phyloP scores from a whole-genome alignment of 2,113 vertebrate genomes.

The Pseudopodoces humilis region DNA sequence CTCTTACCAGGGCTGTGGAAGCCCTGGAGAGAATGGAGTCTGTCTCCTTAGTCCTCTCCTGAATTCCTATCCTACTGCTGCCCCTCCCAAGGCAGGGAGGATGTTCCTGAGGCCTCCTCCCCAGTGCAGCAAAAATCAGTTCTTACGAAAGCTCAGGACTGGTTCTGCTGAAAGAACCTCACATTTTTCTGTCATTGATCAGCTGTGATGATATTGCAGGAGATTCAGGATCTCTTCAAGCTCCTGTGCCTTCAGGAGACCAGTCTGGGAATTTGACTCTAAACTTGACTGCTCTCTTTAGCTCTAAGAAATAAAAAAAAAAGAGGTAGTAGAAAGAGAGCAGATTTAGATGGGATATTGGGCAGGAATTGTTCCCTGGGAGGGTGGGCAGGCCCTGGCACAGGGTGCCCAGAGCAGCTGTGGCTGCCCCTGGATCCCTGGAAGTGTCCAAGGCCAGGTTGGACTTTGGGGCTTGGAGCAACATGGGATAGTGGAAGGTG shows the following conservation, averaged over 20 bases:
- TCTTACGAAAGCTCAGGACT: background rate
- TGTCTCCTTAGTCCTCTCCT: background rate
- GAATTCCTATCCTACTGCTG: background rate
- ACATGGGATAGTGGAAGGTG: rapidly evolving
- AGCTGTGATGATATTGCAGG: background rate
- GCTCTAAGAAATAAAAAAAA: background rate
- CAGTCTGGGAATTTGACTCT: background rate
- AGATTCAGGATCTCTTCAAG: background rate
- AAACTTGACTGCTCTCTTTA: background rate
- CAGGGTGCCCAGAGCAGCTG: background rate
- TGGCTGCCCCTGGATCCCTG: background rate
- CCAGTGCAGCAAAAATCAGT: background rate
- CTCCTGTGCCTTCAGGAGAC: background rate
- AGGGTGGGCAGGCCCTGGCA: no score
- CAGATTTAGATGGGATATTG: background rate
- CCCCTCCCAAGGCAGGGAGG: background rate
- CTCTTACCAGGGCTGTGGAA: background rate
- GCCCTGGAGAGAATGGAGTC: background rate
- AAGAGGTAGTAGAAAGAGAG: background rate
- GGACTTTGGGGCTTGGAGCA: background rate
- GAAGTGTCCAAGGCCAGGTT: rapidly evolving
- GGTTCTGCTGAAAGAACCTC: background rate
- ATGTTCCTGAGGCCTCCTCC: background rate
- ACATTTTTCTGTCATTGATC: background rate
- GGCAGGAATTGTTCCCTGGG: background rate